Evolutionary conservation across 1,140 invertebrate genomes (phyloP).

Genomic region (Cyclargus thomasi): DNA sequence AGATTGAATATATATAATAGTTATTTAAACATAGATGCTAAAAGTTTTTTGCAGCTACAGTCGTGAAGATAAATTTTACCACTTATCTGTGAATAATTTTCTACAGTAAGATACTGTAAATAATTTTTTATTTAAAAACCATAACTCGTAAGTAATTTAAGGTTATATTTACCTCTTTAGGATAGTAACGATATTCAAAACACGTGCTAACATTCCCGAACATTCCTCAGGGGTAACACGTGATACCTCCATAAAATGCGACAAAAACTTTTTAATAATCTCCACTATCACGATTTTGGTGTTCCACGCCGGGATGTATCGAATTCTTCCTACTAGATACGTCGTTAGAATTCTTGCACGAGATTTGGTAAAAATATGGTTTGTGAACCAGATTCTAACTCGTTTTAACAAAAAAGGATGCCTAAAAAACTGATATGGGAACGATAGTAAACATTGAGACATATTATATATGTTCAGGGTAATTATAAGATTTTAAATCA

Average conservation of each 20-base stretch:
- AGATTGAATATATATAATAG: too few relatives aligned
- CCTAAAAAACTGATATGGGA: neutral
- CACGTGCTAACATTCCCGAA: neutral
- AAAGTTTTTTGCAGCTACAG: too few relatives aligned
- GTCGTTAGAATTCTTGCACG: neutral
- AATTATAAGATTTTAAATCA: too few relatives aligned
- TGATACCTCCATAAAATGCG: neutral
- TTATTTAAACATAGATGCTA: too few relatives aligned
- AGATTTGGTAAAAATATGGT: neutral
- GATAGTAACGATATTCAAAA: neutral
- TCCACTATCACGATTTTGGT: neutral
- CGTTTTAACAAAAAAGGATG: neutral
- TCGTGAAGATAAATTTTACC: too few relatives aligned
- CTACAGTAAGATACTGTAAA: neutral
- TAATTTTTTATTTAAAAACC: neutral
- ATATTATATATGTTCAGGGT: too few relatives aligned
- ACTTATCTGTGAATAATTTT: too few relatives aligned
- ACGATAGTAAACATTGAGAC: neutral
- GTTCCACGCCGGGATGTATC: neutral
- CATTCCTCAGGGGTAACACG: slow-evolving; percentile 1
- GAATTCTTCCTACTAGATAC: neutral
- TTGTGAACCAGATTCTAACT: neutral
- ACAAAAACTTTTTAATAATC: neutral
- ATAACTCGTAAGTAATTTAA: neutral
- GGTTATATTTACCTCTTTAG: neutral